phyloP scores from a whole-genome alignment of 23 tunicate genomes.

The Trididemnum clinides region DNA sequence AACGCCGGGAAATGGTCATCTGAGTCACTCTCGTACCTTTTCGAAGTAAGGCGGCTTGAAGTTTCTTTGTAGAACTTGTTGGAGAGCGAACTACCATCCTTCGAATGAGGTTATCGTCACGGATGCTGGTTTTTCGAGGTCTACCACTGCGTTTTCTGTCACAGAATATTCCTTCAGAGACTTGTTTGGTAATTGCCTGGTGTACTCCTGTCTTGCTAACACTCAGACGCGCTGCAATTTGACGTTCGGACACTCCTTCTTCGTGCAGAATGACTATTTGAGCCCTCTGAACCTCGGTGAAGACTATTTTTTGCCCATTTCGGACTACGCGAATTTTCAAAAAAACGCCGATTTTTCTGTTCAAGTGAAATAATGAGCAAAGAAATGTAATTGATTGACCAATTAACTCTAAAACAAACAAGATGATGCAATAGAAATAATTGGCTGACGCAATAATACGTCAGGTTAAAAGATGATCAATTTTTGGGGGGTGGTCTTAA shows the following conservation, averaged over 20 bases:
- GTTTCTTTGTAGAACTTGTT: slow-evolving; percentile 16
- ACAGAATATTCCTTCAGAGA: background rate
- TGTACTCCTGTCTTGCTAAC: slow-evolving; percentile 13
- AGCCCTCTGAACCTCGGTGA: background rate
- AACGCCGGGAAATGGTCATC: slow-evolving; percentile 1
- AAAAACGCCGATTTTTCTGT: no score
- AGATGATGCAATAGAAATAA: no score
- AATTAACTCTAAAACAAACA: no score
- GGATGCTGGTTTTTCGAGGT: slow-evolving; percentile 14
- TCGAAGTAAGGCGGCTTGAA: slow-evolving; percentile 4
- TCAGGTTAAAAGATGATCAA: background rate
- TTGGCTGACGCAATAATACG: no score
- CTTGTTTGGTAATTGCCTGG: background rate
- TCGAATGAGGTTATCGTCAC: slow-evolving; percentile 10
- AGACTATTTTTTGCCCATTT: background rate
- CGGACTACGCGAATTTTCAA: background rate
- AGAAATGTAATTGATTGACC: no score
- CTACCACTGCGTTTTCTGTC: no score
- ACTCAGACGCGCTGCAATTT: background rate
- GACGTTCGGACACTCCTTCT: background rate
- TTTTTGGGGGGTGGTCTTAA: background rate
- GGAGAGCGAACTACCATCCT: slow-evolving; percentile 17
- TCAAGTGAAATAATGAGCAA: no score
- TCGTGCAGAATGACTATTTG: background rate
- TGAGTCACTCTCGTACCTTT: slow-evolving; percentile 19